Base-by-base conservation (phyloP, 1,140 invertebrate genomes). In the Drosophila paulistorum region DNA sequence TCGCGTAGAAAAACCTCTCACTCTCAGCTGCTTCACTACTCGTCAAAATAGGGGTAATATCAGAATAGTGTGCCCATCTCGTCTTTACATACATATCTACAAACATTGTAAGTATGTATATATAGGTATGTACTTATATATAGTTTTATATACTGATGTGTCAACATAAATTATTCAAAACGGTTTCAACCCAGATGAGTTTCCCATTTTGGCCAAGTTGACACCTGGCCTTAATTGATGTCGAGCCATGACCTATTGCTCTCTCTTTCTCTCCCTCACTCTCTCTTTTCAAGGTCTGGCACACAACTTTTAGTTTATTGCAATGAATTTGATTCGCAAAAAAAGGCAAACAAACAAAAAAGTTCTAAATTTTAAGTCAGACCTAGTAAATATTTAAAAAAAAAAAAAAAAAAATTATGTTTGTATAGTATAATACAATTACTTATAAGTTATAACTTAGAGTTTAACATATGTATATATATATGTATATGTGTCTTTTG, bases 141-240 rank as follows among this genome's bases (percentile, higher is more conserved):
- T 30, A 30, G 30, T 30, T 30, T 6, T 30, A 75, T 51, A 51
- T 51, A 23, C 17, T 23, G 45, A 65, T 85, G 37, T 71, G 83
- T 75, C 75, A 51, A 67, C 68, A 70, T 87, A 71, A 81, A 87
- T 87, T 86, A 82, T 87, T 79, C 20, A 55, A 87, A 77, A 54
- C 69, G 67, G 37, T 74, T 76, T 67, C 69, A 69, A 65, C 77
- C 77, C 77, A 79, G 74, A 77, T 79, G 20, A 33, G 41, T 77
- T 70, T 65, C 54, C n/a, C 10, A 51, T 23, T 51, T 23, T 51
- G 45, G 45, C 45, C 45, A 51, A 45, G 60, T 65, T 77, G 74
- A 74, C 81, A 81, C 68, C 66, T 68, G 65, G 65, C 65, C 66
- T 67, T 71, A 68, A 75, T 75, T 75, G 58, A 59, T 68, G 42